Percentiles rank a stretch among this genome's conserved stretches.
phyloP scores from a whole-genome alignment of 1,140 invertebrate genomes.

The Drosophila santomea region DNA sequence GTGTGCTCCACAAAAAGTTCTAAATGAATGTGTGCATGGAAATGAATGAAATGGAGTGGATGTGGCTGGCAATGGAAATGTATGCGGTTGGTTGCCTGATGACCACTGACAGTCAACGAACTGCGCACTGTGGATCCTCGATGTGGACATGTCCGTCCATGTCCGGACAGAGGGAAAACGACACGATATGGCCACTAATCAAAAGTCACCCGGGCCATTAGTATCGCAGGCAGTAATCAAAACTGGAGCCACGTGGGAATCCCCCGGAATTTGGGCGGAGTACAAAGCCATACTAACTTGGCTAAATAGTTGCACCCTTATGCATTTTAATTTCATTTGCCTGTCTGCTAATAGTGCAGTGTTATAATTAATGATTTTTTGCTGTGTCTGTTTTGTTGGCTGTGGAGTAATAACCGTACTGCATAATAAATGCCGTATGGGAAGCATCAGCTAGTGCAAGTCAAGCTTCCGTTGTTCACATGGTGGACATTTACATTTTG shows the following conservation, averaged over 20 bases:
- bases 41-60: constrained; percentile 44
- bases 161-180: neutral
- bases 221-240: constrained; percentile 29
- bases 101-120: constrained; percentile 61
- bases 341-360: constrained; percentile 44
- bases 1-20: constrained; percentile 3
- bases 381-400: neutral
- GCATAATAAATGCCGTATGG: constrained; percentile 42
- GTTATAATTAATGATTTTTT: constrained; percentile 68
- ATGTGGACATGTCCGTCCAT: constrained; percentile 11
- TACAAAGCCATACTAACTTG: constrained; percentile 31
- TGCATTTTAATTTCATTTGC: constrained; percentile 74
- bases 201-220: neutral
- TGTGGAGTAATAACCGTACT: constrained; percentile 29
- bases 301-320: constrained; percentile 36
- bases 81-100: constrained; percentile 29
- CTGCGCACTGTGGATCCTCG: constrained; percentile 45
- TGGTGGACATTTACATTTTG: neutral
- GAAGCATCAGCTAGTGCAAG: constrained; percentile 2
- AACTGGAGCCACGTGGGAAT: neutral
- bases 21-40: constrained; percentile 30
- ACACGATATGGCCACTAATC: constrained; percentile 37
- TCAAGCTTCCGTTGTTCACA: neutral
- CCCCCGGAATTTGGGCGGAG: neutral
- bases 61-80: constrained; percentile 12